These are phyloP conservation scores for Sarcophaga carnaria DNA, from an alignment of 2,888 invertebrate species.

Conservation along the genomic window DNA sequence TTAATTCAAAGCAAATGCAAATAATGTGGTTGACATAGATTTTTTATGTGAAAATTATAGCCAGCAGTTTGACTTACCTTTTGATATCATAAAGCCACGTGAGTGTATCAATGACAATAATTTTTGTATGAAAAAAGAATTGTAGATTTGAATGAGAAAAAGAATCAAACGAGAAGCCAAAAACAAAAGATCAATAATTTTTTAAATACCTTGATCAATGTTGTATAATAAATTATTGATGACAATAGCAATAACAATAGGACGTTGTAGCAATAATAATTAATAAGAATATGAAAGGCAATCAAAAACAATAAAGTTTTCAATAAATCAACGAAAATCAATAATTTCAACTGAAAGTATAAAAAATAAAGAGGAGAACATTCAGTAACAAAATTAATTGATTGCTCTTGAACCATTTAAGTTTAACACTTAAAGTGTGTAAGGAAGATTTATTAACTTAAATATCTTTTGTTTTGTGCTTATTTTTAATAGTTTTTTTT, in stretches of 20 bases:
- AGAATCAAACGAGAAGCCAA: neutral
- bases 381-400: neutral
- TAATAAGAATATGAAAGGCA: neutral
- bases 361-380: neutral
- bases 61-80: neutral
- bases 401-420: neutral
- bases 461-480: too few species aligned
- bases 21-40: slow-evolving; percentile 21
- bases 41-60: neutral
- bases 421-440: too few species aligned
- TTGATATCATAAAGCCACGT: neutral
- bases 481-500: slow-evolving; percentile 1
- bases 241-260: neutral
- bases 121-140: neutral
- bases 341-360: slow-evolving; percentile 8
- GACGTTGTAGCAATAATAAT: too few species aligned
- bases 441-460: too few species aligned
- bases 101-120: slow-evolving; percentile 1
- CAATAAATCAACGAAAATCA: slow-evolving; percentile 11
- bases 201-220: slow-evolving; percentile 18
- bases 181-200: slow-evolving; percentile 33
- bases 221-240: neutral
- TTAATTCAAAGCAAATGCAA: slow-evolving; percentile 36
- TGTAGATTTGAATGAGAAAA: neutral
- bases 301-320: slow-evolving; percentile 10